These are phyloP conservation scores for Oopsacas minuta DNA, from an alignment of 37 sponge, comb jelly and placozoan genomes.

Conservation along the genomic window DNA sequence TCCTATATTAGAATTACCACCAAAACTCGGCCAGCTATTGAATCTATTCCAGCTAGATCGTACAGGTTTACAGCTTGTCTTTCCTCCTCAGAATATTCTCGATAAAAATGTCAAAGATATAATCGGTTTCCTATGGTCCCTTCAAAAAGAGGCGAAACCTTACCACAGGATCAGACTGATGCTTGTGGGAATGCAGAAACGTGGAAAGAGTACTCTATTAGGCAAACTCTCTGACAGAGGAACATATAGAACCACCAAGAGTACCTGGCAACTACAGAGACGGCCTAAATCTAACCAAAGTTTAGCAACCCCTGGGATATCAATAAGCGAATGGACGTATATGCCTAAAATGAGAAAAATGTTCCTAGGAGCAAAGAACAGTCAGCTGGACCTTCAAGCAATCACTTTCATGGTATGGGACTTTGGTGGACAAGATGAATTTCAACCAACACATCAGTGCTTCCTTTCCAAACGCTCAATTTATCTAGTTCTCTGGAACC, in stretches of 20 bases:
- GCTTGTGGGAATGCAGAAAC: constrained; percentile 53
- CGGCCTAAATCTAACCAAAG: background rate
- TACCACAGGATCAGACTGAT: constrained; percentile 84
- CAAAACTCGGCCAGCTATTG: constrained; percentile 43
- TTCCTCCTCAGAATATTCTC: constrained; percentile 66
- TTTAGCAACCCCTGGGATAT: constrained; percentile 35
- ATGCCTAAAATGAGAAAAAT: constrained; percentile 17
- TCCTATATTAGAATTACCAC: constrained; percentile 51
- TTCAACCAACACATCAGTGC: constrained; percentile 44
- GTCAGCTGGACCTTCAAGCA: constrained; percentile 34
- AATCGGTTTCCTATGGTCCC: constrained; percentile 64
- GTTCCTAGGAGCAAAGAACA: background rate
- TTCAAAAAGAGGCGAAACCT: constrained; percentile 56
- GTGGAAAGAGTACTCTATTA: constrained; percentile 72
- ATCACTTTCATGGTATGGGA: constrained; percentile 88
- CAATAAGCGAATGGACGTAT: constrained; percentile 67
- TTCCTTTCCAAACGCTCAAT: constrained; percentile 37
- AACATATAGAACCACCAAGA: constrained; percentile 23
- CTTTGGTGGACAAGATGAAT: constrained; percentile 66
- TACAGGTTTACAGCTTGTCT: constrained; percentile 55
- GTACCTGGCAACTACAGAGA: constrained; percentile 26
- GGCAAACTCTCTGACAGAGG: constrained; percentile 45
- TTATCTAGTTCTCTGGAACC: constrained; percentile 35
- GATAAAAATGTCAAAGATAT: constrained; percentile 62
- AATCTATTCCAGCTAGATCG: constrained; percentile 68